Evolutionary conservation across 2,113 vertebrate genomes (phyloP), one percentile per base, ranked within the genome.

Genomic region (Caretta caretta): DNA sequence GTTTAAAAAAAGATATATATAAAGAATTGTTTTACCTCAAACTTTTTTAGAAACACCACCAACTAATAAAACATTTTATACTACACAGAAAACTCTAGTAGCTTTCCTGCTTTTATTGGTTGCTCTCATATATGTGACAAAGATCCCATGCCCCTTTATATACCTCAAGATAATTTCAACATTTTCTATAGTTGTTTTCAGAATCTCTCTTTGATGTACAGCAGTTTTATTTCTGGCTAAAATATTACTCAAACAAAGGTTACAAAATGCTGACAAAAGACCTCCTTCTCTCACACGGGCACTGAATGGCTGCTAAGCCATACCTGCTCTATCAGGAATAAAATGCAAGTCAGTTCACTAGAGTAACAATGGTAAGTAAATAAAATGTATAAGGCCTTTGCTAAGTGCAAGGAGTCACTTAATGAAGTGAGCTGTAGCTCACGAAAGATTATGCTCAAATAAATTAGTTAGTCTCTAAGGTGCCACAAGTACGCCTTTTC

Each of bases 321-420:
- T 89, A 88, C 35, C 80, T 84, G 13, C 35, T 72, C n/a, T 69
- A 92, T 57, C 89, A 93, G 96, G 69, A 92, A 83, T 20, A 56
- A 65, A 95, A 96, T 48, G 80, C 56, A 90, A 93, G 38, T 57
- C 56, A 88, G 65, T 97, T 93, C 86, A 96, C 59, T 80, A 91
- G 80, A 80, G 12, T 65, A 95, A 89, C 51, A 88, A 48, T 31
- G 90, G 50, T 90, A 97, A 94, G 42, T 54, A 96, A 97, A 95
- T 78, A 97, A 91, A 93, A 96, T 35, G 53, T 6, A 93, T 38
- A 1, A 24, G 89, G 24, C 9, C 8, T 97, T 96, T 97, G 27
- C 48, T 94, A 20, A 50, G 20, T 46, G n/a, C 89, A 90, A 56
- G 96, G 87, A 97, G 31, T 2, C 54, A 95, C 80, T 50, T 93